These are phyloP conservation scores for Bubo blakistoni DNA, from an alignment of 2,113 vertebrate species.

Conservation along the genomic window DNA sequence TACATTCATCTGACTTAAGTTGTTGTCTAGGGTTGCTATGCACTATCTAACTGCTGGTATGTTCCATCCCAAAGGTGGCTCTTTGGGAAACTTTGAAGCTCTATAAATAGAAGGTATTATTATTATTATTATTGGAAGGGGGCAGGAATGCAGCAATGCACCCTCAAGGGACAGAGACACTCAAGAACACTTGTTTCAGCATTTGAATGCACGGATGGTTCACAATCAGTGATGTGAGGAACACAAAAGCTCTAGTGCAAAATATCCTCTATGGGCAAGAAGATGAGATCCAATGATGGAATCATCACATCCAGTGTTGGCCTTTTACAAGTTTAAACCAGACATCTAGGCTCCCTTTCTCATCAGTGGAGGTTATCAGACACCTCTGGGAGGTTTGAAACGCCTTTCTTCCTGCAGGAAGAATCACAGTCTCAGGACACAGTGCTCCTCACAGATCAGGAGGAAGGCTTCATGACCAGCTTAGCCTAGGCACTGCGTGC, in stretches of 20 bases:
- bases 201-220: not conserved
- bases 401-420: not conserved
- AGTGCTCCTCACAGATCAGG: not conserved
- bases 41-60: not conserved
- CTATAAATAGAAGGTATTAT: slow-evolving; percentile 46
- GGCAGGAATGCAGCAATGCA: not conserved
- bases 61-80: not conserved
- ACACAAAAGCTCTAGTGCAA: not conserved
- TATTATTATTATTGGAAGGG: not conserved
- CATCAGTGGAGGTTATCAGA: not conserved
- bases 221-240: not conserved
- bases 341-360: not conserved
- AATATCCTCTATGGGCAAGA: not conserved
- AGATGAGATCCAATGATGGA: not conserved
- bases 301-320: not conserved
- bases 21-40: slow-evolving; percentile 7
- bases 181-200: not conserved
- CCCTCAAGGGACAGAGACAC: not conserved
- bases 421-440: not conserved
- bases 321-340: not conserved
- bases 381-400: not conserved
- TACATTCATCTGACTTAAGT: slow-evolving; percentile 4
- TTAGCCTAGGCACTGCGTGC: not conserved
- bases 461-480: not conserved
- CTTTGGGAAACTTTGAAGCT: slow-evolving; percentile 2